A percentile compares a stretch with the other conserved stretches of the same genome.
These are phyloP conservation scores for Oligia fasciuncula DNA, from an alignment of 2,888 invertebrate genomes.

Conservation along the genomic window DNA sequence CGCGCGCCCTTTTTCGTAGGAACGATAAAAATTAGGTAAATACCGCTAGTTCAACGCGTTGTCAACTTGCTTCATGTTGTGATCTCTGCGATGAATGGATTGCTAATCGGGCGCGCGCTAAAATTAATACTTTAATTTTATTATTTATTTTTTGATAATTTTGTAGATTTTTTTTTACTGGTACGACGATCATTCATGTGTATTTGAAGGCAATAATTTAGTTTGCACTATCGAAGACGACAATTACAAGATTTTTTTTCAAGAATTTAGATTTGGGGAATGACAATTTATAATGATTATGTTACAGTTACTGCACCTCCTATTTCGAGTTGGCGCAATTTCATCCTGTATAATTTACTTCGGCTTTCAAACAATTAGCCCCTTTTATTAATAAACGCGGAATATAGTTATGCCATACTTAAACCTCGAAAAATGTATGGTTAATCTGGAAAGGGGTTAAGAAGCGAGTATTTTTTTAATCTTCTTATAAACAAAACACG, in stretches of 20 bases:
- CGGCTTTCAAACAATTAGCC: not conserved
- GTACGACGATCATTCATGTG: too few species aligned
- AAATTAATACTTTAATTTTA: not conserved
- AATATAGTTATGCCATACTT: not conserved
- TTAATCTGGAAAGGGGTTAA: not conserved
- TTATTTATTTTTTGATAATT: not conserved
- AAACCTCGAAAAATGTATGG: not conserved
- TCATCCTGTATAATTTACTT: not conserved
- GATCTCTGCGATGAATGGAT: not conserved
- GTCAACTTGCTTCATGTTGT: not conserved
- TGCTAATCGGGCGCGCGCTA: not conserved
- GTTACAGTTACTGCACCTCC: not conserved
- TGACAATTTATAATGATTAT: not conserved
- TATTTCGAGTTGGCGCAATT: not conserved
- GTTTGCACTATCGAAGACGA: not conserved
- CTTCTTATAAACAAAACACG: too few species aligned
- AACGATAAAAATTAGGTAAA: not conserved
- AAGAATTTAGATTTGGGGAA: not conserved
- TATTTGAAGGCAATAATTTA: not conserved
- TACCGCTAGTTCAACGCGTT: not conserved
- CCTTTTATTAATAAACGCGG: not conserved
- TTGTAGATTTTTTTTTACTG: too few species aligned
- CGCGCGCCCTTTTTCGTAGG: not conserved
- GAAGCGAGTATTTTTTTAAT: too few species aligned
- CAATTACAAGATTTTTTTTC: not conserved